Evolutionary conservation across 2,888 invertebrate genomes (phyloP).

Genomic region (Macaria notata): DNA sequence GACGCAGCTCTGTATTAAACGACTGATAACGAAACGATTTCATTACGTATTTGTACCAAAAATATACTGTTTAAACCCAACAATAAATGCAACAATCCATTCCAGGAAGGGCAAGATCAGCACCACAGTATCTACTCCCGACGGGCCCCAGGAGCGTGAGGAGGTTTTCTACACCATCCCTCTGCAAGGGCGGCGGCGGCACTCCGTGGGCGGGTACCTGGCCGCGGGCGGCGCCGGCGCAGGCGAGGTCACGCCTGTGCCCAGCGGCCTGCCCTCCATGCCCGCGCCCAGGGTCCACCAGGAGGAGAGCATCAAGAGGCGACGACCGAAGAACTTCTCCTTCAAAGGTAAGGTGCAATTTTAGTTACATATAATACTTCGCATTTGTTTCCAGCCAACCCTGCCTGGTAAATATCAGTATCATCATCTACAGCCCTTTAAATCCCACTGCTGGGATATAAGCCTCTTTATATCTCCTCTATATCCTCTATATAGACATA

Average conservation of each 20-base stretch:
- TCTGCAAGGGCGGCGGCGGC: constrained; percentile 79
- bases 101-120: constrained; percentile 72
- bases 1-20: too few species aligned
- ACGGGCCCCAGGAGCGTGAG: constrained; percentile 75
- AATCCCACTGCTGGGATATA: too few species aligned
- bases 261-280: constrained; percentile 80
- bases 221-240: constrained; percentile 70
- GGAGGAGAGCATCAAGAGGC: constrained; percentile 67
- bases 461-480: too few species aligned
- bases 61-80: too few species aligned
- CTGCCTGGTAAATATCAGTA: too few species aligned
- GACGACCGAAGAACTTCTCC: constrained; percentile 68
- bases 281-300: constrained; percentile 70
- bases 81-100: not conserved
- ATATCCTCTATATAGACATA: too few species aligned
- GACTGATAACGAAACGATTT: too few species aligned
- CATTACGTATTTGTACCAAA: too few species aligned
- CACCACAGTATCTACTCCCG: constrained; percentile 61
- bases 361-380: too few species aligned
- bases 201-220: constrained; percentile 86
- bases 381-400: too few species aligned
- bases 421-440: too few species aligned
- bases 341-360: constrained; percentile 62
- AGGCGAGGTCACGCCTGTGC: constrained; percentile 72
- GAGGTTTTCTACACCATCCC: constrained; percentile 84